These are phyloP conservation scores for Gymnocypris eckloni DNA, from an alignment of 2,797 vertebrate species.

Conservation along the genomic window DNA sequence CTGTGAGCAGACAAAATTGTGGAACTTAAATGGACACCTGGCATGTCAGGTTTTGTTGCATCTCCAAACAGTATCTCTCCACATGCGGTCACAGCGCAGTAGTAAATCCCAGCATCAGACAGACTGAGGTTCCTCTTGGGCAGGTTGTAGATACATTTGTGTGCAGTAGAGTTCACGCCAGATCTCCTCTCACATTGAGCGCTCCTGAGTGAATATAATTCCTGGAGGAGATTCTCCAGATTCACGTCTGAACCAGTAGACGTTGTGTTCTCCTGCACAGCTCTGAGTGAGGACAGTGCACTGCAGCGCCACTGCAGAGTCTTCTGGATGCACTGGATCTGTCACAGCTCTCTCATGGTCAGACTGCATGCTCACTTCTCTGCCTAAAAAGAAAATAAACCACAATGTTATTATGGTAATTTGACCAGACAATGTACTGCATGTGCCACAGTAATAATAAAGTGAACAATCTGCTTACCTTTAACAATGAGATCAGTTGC, in stretches of 20 bases:
- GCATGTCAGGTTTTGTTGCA: background rate
- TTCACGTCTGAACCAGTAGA: slow-evolving; percentile 56
- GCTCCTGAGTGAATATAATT: slow-evolving; percentile 49
- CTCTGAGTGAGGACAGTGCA: slow-evolving; percentile 57
- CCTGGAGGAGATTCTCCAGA: slow-evolving; percentile 52
- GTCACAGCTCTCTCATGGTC: background rate
- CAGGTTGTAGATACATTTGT: slow-evolving; percentile 64
- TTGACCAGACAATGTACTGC: background rate
- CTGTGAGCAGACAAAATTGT: background rate
- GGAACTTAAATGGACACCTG: background rate
- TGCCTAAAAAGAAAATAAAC: background rate
- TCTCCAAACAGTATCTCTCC: slow-evolving; percentile 56
- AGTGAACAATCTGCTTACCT: background rate
- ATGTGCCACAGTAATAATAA: background rate
- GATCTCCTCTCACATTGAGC: slow-evolving; percentile 37
- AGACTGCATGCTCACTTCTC: background rate
- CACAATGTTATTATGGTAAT: background rate
- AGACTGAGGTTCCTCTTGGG: slow-evolving; percentile 55
- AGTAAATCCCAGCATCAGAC: slow-evolving; percentile 65
- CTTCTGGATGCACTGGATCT: background rate
- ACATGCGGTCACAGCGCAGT: slow-evolving; percentile 67
- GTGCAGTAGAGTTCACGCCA: slow-evolving; percentile 6
- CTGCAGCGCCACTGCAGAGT: slow-evolving; percentile 54
- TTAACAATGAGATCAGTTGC: slow-evolving; percentile 20
- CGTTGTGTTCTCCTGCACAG: slow-evolving; percentile 57